phyloP scores from a whole-genome alignment of 2,113 vertebrate genomes.

The Lepus americanus region DNA sequence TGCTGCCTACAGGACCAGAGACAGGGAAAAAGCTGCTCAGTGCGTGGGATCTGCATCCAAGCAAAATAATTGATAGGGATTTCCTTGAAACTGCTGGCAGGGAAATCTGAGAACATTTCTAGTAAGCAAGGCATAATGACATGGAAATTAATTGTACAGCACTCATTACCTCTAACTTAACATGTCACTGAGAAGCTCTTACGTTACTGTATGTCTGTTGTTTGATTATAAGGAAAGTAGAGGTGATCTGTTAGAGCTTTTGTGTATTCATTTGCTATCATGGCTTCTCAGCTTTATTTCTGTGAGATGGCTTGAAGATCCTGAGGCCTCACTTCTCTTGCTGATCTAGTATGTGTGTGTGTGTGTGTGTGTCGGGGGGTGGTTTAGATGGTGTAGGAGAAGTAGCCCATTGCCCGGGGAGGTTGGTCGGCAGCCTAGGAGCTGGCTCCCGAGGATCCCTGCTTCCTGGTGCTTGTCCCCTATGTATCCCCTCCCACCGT shows the following conservation, averaged over 20 bases:
- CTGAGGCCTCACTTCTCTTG: not conserved
- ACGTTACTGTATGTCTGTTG: not conserved
- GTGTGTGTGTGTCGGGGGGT: not conserved
- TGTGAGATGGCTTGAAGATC: not conserved
- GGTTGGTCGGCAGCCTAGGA: not conserved
- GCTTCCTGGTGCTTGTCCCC: not conserved
- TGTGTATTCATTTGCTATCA: not conserved
- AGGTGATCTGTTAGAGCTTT: not conserved
- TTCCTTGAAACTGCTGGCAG: not conserved
- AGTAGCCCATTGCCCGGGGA: not conserved
- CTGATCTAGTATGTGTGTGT: not conserved
- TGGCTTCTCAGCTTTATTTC: not conserved
- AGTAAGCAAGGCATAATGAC: not conserved
- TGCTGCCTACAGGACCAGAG: not conserved
- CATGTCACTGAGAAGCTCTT: not conserved
- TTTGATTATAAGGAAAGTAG: not conserved
- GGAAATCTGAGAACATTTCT: not conserved
- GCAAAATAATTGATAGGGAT: not conserved
- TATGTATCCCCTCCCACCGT: fast-evolving
- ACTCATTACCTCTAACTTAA: not conserved
- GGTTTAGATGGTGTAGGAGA: no score
- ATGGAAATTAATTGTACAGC: not conserved
- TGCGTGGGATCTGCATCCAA: not conserved
- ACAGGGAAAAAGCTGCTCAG: not conserved
- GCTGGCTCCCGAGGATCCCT: not conserved